Evolutionary conservation across 2,797 vertebrate species (phyloP), one percentile per base, ranked within the genome.

Genomic region (Paedocypris micromegethes): DNA sequence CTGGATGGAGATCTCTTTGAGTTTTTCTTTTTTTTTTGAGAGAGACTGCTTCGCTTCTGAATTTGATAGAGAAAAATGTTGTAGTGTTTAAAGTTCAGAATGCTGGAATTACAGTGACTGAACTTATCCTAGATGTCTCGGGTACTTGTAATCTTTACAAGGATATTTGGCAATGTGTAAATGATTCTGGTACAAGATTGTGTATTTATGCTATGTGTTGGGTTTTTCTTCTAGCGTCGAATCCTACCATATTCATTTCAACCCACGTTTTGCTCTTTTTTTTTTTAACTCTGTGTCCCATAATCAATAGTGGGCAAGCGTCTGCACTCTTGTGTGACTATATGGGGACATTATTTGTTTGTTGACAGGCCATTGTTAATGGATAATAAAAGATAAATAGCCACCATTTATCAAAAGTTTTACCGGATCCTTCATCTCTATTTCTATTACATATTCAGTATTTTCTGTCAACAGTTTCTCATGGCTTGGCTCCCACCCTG

Each of bases 241-340:
- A 23, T 23, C 23, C 23, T 23, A 23, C 23, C 23, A 23, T 23
- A 23, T 23, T 23, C 23, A 23, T 23, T 23, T 23, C 56, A 74
- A 51, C 55, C 65, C 64, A 64, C 59, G 43, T 77, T 55, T 55
- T 58, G 78, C 72, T 64, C 66, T 59, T 55, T 60, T 76, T 74
- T 68, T 75, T 53, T 65, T 82, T 61, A 86, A 79, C 76, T 70
- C 73, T 65, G 72, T 64, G 44, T 60, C 68, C 77, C 62, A 64
- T 79, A 82, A 83, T 84, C 78, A 76, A 81, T 84, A 77, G 54
- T 70, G 68, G 80, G 2, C 0, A 78, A 77, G 76, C n/a, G 9
- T 44, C 51, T 66, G 50, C 56, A 46, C 57, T 52, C 56, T 23
- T 56, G 62, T 52, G 58, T 67, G 51, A 46, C 6, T 50, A 23